A percentile compares a stretch with the other conserved stretches of the same genome.
Conservation (phyloP, 2,797 vertebrate species). For the Notolepis coatsorum region DNA sequence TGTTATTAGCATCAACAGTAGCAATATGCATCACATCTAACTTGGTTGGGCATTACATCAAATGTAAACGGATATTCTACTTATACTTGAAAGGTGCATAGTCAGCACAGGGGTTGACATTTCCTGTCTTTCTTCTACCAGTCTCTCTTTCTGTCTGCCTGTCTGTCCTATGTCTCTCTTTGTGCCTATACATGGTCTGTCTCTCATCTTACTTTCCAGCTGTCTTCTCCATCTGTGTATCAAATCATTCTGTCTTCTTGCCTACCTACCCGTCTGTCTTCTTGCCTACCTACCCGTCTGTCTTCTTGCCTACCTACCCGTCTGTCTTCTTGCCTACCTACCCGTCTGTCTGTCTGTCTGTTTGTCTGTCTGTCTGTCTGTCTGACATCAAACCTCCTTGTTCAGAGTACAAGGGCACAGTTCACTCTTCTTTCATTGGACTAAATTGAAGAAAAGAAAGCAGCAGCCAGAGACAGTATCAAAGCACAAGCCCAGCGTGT, state of each 20-base stretch:
- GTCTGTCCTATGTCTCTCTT: slow-evolving; percentile 47
- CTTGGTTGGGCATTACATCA: too few relatives aligned
- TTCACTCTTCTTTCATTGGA: slow-evolving; percentile 2
- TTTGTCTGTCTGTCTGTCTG: background rate
- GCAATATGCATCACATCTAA: too few relatives aligned
- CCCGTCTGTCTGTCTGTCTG: background rate
- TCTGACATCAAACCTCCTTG: slow-evolving; percentile 1
- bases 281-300: too few relatives aligned
- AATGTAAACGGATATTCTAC: too few relatives aligned
- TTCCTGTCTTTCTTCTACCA: background rate
- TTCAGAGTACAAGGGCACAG: background rate
- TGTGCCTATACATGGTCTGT: background rate
- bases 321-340: background rate
- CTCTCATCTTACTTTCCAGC: background rate
- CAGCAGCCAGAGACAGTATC: background rate
- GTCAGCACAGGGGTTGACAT: background rate
- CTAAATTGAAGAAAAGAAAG: background rate
- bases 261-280: background rate
- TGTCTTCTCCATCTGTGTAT: slow-evolving; percentile 20
- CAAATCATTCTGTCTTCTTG: slow-evolving; percentile 6
- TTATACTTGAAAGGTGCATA: too few relatives aligned
- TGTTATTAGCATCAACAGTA: too few relatives aligned
- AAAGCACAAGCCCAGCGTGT: background rate
- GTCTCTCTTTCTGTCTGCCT: slow-evolving; percentile 22
- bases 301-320: slow-evolving; percentile 1